Evolutionary conservation across 2,888 invertebrate genomes (phyloP).

Genomic region (Pristionchus fissidentatus): DNA sequence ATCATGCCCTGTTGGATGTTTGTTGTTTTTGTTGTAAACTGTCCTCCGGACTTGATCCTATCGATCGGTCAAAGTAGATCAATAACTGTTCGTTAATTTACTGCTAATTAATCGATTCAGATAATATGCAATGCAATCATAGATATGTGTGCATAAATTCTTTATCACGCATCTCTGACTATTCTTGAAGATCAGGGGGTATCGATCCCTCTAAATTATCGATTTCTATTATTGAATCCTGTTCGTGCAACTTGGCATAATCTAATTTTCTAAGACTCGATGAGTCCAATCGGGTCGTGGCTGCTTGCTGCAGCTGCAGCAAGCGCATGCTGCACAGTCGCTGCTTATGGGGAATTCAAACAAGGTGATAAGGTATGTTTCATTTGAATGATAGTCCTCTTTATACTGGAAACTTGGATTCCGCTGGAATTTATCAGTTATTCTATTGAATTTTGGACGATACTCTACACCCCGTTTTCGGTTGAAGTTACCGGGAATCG

Average conservation of each 20-base stretch:
- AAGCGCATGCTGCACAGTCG: background rate
- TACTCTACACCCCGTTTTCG: too few relatives aligned
- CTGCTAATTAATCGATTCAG: background rate
- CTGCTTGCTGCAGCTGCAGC: slow-evolving; percentile 2
- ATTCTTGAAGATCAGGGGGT: background rate
- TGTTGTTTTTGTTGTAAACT: slow-evolving; percentile 37
- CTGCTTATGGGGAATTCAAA: slow-evolving; percentile 25
- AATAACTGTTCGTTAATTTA: background rate
- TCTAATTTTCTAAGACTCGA: background rate
- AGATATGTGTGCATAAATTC: slow-evolving; percentile 33
- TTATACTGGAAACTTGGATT: too few relatives aligned
- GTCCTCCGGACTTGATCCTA: background rate
- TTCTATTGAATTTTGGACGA: too few relatives aligned
- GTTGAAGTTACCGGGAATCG: too few relatives aligned
- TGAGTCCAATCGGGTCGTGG: background rate
- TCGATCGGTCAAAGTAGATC: background rate
- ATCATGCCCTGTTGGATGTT: slow-evolving; percentile 21
- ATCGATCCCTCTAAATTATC: background rate
- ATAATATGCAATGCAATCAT: background rate
- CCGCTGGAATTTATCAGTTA: too few relatives aligned
- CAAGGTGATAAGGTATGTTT: background rate
- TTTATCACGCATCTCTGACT: background rate
- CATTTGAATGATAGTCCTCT: background rate
- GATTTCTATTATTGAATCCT: background rate
- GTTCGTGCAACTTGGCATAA: too few relatives aligned